These are phyloP conservation scores for Thunnus albacares DNA, from an alignment of 2,797 vertebrate species.

Conservation along the genomic window DNA sequence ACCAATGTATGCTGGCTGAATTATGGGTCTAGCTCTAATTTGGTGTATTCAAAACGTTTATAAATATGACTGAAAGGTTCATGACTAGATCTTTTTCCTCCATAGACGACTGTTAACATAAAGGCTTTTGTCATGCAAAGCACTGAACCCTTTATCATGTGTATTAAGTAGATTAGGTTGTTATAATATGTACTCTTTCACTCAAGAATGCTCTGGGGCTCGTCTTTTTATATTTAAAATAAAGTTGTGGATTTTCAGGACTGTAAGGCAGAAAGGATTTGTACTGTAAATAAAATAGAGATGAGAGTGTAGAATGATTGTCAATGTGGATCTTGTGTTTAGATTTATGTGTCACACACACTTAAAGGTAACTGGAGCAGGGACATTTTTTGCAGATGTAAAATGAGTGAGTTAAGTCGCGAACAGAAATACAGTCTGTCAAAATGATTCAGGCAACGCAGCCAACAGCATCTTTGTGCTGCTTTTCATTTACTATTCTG, in stretches of 20 bases:
- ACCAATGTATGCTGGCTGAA: neutral
- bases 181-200: conserved; percentile 52
- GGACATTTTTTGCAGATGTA: conserved; percentile 46
- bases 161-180: conserved; percentile 51
- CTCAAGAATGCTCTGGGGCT: conserved; percentile 51
- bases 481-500: conserved; percentile 17
- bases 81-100: conserved; percentile 32
- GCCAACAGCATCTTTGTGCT: conserved; percentile 42
- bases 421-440: conserved; percentile 47
- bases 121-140: conserved; percentile 57
- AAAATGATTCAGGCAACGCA: conserved; percentile 22
- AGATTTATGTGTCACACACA: conserved; percentile 62
- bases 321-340: conserved; percentile 52
- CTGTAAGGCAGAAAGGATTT: conserved; percentile 53
- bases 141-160: conserved; percentile 70
- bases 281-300: conserved; percentile 68
- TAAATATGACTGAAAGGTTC: conserved; percentile 35
- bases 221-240: conserved; percentile 63
- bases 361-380: conserved; percentile 42
- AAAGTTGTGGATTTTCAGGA: conserved; percentile 49
- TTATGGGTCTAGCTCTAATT: neutral
- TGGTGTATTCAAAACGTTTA: conserved; percentile 8
- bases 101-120: conserved; percentile 71
- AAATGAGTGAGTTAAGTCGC: conserved; percentile 25
- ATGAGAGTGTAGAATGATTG: conserved; percentile 37